Base-by-base conservation (phyloP, 1,140 invertebrate species). In the Leptoteleia sp. region DNA sequence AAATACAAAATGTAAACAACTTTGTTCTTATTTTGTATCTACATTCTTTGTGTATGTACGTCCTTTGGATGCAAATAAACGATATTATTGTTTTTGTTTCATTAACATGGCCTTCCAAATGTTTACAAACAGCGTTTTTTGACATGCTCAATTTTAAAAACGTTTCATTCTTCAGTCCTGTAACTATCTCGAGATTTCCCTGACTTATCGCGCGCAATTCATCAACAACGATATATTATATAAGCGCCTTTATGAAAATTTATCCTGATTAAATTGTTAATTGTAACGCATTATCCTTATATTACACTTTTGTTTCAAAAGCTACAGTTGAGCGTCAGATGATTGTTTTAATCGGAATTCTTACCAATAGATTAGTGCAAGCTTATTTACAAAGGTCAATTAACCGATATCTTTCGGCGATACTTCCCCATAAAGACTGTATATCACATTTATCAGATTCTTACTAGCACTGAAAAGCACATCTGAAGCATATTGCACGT, bases 251-350 rank as follows among this genome's bases (percentile, higher is more conserved):
- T 50, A 71, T 62, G 54, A 65, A 64, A 50, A 68, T n/a, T 38
- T 19, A 61, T 45, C 33, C 40, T 11, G n/a, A n/a, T n/a, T n/a
- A n/a, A 48, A 37, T 27, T n/a, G 38, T 65, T 73, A 43, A 37
- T 52, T 13, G 17, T 48, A 62, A 47, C 22, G 25, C 15, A 42
- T 50, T 68, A 45, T 29, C 15, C 25, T 47, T 40, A 59, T 0
- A 16, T 43, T 19, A 67, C 33, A 65, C 27, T 61, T 59, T 67
- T 35, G 29, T 37, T 57, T 59, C 19, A 48, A 76, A 64, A 65
- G 75, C 65, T 42, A 64, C 25, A 4, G 4, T 77, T 77, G 65
- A 71, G 75, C 75, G 43, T 71, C 13, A 15, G 35, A 57, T 78
- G 75, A 78, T 71, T 78, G 67, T 78, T 61, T 29, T 1, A 35